phyloP scores from a whole-genome alignment of 1,140 invertebrate genomes.

The Phenacoccus solenopsis region DNA sequence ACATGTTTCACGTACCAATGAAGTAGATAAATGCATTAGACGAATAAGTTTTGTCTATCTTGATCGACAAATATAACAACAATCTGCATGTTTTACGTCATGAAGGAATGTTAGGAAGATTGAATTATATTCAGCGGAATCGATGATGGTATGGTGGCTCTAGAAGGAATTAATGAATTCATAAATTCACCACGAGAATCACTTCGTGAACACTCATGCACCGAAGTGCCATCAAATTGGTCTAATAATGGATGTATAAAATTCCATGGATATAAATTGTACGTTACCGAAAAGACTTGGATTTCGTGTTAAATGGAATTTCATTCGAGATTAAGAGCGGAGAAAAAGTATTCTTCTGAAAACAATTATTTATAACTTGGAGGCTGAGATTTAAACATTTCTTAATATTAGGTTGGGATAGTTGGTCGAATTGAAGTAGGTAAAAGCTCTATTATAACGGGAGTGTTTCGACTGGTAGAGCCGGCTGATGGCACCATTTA shows the following conservation, averaged over 20 bases:
- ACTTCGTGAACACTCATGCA: conserved; percentile 33
- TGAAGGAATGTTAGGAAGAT: no score
- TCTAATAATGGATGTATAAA: conserved; percentile 52
- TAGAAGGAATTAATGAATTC: conserved; percentile 71
- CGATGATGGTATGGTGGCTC: conserved; percentile 76
- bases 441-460: conserved; percentile 62
- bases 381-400: background rate
- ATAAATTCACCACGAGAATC: conserved; percentile 46
- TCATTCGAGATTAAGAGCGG: conserved; percentile 50
- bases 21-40: no score
- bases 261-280: conserved; percentile 42
- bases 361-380: background rate
- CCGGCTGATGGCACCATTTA: conserved; percentile 45
- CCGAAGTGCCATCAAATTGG: conserved; percentile 43
- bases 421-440: conserved; percentile 53
- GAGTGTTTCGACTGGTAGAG: conserved; percentile 55
- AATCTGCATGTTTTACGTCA: no score
- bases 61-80: no score
- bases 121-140: conserved; percentile 43
- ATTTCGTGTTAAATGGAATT: conserved; percentile 58
- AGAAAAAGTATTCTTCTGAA: conserved; percentile 42
- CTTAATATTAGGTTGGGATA: conserved; percentile 21
- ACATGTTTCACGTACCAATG: no score
- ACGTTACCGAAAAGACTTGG: conserved; percentile 35
- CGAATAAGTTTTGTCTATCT: no score